A percentile compares a stretch with the other conserved stretches of the same genome.
These are phyloP conservation scores for Stomorhina lunata DNA, from an alignment of 2,888 invertebrate species.

Conservation along the genomic window DNA sequence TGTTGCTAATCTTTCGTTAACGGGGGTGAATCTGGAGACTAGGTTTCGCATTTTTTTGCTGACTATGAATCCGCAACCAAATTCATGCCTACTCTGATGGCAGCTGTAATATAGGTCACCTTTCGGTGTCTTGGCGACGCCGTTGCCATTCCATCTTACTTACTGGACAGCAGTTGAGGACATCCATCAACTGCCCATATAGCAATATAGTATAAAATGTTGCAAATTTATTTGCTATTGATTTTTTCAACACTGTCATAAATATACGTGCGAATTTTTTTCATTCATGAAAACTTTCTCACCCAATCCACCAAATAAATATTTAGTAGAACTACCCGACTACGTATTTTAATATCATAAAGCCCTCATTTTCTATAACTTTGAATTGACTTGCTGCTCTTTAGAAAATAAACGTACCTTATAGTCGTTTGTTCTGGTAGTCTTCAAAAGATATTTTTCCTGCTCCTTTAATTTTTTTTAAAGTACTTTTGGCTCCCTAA, in stretches of 20 bases:
- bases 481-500: neutral
- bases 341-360: constrained; percentile 48
- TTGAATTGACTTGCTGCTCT: neutral
- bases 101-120: no score
- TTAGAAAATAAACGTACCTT: neutral
- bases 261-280: neutral
- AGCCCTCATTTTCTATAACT: constrained; percentile 54
- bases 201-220: no score
- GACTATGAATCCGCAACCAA: no score
- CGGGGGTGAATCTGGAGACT: no score
- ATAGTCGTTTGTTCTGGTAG: neutral
- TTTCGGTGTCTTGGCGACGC: no score
- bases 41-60: no score
- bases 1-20: no score
- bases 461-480: neutral
- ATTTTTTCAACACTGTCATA: neutral
- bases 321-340: neutral
- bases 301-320: neutral
- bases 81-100: no score
- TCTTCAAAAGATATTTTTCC: neutral
- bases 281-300: neutral
- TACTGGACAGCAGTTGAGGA: no score
- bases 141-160: no score
- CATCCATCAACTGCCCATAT: no score
- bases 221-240: neutral